phyloP scores from a whole-genome alignment of 92 coral and sea anemone species.

The Parazoanthus swiftii region DNA sequence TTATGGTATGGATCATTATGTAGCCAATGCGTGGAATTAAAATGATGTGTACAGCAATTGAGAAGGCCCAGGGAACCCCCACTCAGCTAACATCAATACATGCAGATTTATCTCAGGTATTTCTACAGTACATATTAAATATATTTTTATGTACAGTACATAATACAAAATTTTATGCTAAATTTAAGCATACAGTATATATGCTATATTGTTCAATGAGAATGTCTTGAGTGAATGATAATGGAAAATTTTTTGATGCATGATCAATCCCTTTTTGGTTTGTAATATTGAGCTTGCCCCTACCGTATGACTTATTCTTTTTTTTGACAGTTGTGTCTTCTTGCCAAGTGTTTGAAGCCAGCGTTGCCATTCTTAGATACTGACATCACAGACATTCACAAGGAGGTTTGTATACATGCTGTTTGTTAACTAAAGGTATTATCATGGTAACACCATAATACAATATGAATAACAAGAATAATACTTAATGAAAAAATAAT shows the following conservation, averaged over 20 bases:
- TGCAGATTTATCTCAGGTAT: constrained; percentile 93
- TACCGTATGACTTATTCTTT: neutral
- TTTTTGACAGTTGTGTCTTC: constrained; percentile 78
- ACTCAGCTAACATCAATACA: constrained; percentile 92
- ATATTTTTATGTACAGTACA: neutral
- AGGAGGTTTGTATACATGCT: constrained; percentile 63
- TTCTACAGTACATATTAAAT: neutral
- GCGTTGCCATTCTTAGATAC: constrained; percentile 82
- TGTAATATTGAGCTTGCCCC: neutral
- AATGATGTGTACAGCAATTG: constrained; percentile 81
- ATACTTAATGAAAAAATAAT: too few relatives aligned
- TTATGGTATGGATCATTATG: too few relatives aligned
- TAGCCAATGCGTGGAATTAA: constrained; percentile 94
- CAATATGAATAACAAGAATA: too few relatives aligned
- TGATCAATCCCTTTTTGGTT: neutral
- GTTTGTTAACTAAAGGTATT: neutral
- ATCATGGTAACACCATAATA: neutral
- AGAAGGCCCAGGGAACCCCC: constrained; percentile 72
- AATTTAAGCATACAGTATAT: too few relatives aligned
- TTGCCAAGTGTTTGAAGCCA: constrained; percentile 95
- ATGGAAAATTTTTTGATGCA: too few relatives aligned
- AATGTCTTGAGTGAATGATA: too few relatives aligned
- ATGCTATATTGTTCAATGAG: neutral
- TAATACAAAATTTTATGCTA: too few relatives aligned
- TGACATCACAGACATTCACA: constrained; percentile 84